Percentiles rank a stretch among this genome's conserved stretches.
phyloP scores from a whole-genome alignment of 92 coral and sea anemone genomes.

The Pocillopora grandis region DNA sequence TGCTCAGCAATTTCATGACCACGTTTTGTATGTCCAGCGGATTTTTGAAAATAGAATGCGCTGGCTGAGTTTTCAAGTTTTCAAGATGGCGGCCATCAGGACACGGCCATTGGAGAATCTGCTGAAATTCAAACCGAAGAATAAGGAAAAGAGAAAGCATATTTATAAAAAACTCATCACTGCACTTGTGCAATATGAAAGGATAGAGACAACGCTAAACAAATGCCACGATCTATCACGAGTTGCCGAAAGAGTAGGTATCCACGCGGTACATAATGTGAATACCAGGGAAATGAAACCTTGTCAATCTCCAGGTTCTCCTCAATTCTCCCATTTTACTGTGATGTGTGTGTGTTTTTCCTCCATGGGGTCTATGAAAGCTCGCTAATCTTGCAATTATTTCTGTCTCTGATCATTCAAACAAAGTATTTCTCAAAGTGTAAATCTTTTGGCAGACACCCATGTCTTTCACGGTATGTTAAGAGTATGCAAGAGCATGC shows the following conservation, averaged over 20 bases:
- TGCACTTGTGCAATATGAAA: slow-evolving; percentile 95
- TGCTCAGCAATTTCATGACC: background rate
- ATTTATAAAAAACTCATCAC: slow-evolving; percentile 91
- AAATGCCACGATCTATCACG: slow-evolving; percentile 96
- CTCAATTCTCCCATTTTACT: too few relatives aligned
- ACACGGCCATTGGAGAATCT: slow-evolving; percentile 86
- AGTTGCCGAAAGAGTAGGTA: slow-evolving; percentile 94
- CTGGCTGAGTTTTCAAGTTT: background rate
- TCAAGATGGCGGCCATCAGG: slow-evolving; percentile 95
- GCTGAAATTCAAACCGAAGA: slow-evolving; percentile 86
- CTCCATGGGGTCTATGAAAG: too few relatives aligned
- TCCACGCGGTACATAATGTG: too few relatives aligned
- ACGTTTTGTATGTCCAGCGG: slow-evolving; percentile 42
- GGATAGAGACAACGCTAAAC: slow-evolving; percentile 92
- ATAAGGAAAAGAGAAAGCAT: slow-evolving; percentile 79
- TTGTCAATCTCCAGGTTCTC: too few relatives aligned
- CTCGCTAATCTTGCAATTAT: too few relatives aligned
- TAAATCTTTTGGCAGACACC: too few relatives aligned
- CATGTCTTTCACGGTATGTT: too few relatives aligned
- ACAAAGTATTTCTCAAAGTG: too few relatives aligned
- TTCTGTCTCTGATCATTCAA: too few relatives aligned
- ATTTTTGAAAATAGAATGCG: background rate
- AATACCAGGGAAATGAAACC: too few relatives aligned
- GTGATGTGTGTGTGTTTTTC: too few relatives aligned
- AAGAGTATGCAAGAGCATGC: too few relatives aligned